Evolutionary conservation across 2,797 vertebrate species (phyloP).

Genomic region (Danio tinwini): DNA sequence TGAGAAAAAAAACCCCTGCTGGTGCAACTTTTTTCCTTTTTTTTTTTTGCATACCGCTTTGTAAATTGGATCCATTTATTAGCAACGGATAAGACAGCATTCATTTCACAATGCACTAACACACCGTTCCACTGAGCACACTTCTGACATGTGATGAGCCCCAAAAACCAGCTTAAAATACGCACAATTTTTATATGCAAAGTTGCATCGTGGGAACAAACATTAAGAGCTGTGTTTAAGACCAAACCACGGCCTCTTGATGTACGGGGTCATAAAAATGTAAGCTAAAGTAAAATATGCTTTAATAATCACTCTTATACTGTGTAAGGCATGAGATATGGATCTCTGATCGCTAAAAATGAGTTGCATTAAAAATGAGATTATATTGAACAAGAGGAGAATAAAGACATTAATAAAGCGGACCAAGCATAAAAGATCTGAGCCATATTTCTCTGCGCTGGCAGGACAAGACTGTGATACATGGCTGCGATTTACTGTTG

Average conservation of each 20-base stretch:
- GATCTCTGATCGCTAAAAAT: slow-evolving; percentile 13
- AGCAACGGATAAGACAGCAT: slow-evolving; percentile 38
- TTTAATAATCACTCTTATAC: slow-evolving; percentile 21
- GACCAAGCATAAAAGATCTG: not conserved
- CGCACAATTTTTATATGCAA: not conserved
- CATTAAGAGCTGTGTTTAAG: not conserved
- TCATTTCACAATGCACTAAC: slow-evolving; percentile 9
- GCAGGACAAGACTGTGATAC: slow-evolving; percentile 48
- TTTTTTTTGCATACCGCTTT: slow-evolving; percentile 13
- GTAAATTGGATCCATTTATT: slow-evolving; percentile 38
- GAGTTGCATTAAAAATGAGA: slow-evolving; percentile 17
- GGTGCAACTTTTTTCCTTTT: slow-evolving; percentile 26
- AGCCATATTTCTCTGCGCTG: slow-evolving; percentile 38
- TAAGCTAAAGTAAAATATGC: slow-evolving; percentile 10
- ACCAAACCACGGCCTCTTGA: not conserved
- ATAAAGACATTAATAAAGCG: slow-evolving; percentile 36
- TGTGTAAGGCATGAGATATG: not conserved
- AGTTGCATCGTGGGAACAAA: slow-evolving; percentile 16
- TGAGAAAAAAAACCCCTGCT: slow-evolving; percentile 18
- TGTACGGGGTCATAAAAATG: not conserved
- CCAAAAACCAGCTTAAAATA: not conserved
- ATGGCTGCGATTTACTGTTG: slow-evolving; percentile 52
- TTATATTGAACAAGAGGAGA: slow-evolving; percentile 19
- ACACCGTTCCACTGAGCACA: slow-evolving; percentile 28
- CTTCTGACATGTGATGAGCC: not conserved